Percentiles rank a stretch among this genome's conserved stretches.
phyloP scores from a whole-genome alignment of 2,113 vertebrate species.

The Syngnathus floridae region DNA sequence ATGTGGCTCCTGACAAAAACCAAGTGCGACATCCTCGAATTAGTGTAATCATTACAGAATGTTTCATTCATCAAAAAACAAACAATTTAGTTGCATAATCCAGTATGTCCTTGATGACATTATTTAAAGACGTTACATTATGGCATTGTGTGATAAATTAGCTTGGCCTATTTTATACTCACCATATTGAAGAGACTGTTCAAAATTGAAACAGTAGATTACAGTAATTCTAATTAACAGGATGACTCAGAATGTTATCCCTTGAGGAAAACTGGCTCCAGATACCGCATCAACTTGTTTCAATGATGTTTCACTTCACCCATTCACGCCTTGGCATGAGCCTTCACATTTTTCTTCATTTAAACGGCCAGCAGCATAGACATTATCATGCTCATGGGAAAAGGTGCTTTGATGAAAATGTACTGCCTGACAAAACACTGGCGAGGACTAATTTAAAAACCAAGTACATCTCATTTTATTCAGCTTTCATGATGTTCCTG shows the following conservation, averaged over 20 bases:
- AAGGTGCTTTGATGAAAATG: slow-evolving; percentile 55
- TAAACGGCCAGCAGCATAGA: slow-evolving; percentile 47
- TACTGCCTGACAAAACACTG: slow-evolving; percentile 37
- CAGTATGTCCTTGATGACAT: background rate
- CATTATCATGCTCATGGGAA: slow-evolving; percentile 47
- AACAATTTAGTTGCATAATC: background rate
- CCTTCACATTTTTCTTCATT: slow-evolving; percentile 56
- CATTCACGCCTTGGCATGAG: slow-evolving; percentile 21
- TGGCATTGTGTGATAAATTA: background rate
- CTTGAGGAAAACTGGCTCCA: slow-evolving; percentile 21
- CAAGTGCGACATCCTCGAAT: too few species aligned
- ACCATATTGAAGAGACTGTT: slow-evolving; percentile 16
- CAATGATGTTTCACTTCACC: slow-evolving; percentile 49
- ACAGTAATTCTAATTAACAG: slow-evolving; percentile 48
- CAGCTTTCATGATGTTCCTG: slow-evolving; percentile 8
- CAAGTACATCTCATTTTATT: slow-evolving; percentile 22
- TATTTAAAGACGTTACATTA: background rate
- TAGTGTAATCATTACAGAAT: too few species aligned
- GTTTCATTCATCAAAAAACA: too few species aligned
- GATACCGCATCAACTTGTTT: slow-evolving; percentile 51
- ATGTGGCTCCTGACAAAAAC: too few species aligned
- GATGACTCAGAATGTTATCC: slow-evolving; percentile 49
- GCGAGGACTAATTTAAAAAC: slow-evolving; percentile 27
- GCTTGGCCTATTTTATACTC: background rate
- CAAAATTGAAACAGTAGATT: slow-evolving; percentile 25